Base-by-base conservation (phyloP, 1,140 invertebrate species). In the Aphis craccivora region DNA sequence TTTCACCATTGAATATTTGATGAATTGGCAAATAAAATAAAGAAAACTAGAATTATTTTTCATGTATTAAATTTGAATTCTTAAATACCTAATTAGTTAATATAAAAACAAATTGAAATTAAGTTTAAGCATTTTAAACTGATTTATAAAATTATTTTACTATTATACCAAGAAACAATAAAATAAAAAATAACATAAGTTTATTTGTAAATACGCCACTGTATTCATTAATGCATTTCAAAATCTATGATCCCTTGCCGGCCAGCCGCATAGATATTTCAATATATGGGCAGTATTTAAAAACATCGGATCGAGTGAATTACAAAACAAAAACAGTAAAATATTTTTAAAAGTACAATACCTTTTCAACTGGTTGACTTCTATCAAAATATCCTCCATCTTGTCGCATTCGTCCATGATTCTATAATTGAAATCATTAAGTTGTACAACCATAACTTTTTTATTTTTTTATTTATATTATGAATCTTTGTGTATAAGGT, bases 341-440 rank as follows among this genome's bases (percentile, higher is more conserved):
- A 37, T 53, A 0, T 76, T 6, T 6, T 51, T 18, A 37, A 48
- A 43, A n/a, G 53, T 55, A 2, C 18, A 86, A 84, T 93, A 93
- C 91, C 76, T 93, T 93, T 93, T 93, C 91, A 55, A 93, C 25
- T 40, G 91, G 91, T 92, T 92, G 90, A 40, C 30, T 55, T 93
- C 81, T 86, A 55, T 93, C 91, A 60, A 86, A 84, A 92, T 83
- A 84, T 40, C 22, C 48, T 43, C 48, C 51, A 51, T 93, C 91
- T 53, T 93, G 67, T 37, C 91, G 81, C 30, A 43, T n/a, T 22
- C 91, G 48, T 30, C 81, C 91, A 93, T 93, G 91, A 53, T 51
- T 84, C 91, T 93, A 84, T 6, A 93, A 18, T 45, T 1, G 60
- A 43, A 53, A 89, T 53, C 11, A 51, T 76, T 9, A 37, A 53